Evolutionary conservation across 2,113 vertebrate genomes (phyloP).

Genomic region (Bungarus multicinctus): DNA sequence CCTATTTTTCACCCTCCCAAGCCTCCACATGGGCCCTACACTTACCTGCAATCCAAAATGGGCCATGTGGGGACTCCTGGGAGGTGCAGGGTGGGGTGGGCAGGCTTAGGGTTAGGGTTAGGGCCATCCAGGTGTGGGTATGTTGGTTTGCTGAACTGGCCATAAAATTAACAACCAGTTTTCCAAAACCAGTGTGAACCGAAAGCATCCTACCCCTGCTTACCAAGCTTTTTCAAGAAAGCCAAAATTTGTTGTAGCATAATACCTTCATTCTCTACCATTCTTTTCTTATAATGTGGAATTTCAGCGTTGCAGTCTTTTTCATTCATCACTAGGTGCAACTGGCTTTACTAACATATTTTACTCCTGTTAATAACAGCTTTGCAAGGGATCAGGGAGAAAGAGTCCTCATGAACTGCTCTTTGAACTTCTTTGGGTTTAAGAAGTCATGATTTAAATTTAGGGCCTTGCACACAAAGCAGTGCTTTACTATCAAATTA

Average conservation of each 20-base stretch:
- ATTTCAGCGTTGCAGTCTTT: background rate
- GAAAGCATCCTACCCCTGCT: too few relatives aligned
- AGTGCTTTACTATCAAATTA: background rate
- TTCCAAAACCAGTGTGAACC: too few relatives aligned
- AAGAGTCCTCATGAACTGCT: background rate
- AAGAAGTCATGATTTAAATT: background rate
- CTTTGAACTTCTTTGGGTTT: background rate
- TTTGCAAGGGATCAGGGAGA: background rate
- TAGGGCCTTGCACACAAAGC: background rate
- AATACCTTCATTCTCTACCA: background rate
- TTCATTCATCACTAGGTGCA: background rate
- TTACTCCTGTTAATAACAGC: background rate
- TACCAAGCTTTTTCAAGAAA: background rate
- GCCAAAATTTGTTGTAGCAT: background rate
- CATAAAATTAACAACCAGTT: too few relatives aligned
- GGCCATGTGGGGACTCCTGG: too few relatives aligned
- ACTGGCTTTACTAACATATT: background rate
- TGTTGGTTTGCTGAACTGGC: too few relatives aligned
- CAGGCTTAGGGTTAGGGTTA: too few relatives aligned
- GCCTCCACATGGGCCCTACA: too few relatives aligned
- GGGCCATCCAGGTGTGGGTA: too few relatives aligned
- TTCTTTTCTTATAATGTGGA: background rate
- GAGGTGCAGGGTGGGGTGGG: too few relatives aligned
- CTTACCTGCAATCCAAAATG: too few relatives aligned
- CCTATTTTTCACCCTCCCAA: too few relatives aligned